These are phyloP conservation scores for Romanomermis culicivorax DNA, from an alignment of 2,888 invertebrate genomes.

Conservation along the genomic window DNA sequence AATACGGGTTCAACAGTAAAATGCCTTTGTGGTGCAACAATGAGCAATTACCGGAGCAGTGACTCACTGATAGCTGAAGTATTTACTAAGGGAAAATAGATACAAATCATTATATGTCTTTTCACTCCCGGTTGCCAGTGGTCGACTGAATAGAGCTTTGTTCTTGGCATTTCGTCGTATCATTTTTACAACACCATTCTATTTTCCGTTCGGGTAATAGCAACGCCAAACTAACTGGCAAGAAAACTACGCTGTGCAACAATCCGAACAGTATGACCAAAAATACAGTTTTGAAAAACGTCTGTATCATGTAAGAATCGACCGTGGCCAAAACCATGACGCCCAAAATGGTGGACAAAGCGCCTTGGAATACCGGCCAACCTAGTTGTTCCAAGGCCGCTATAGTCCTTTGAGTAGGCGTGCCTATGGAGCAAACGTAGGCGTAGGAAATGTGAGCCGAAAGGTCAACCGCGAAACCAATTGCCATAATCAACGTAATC, in stretches of 20 bases:
- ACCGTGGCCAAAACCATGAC: slow-evolving; percentile 63
- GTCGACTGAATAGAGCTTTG: no score
- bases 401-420: slow-evolving; percentile 53
- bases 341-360: slow-evolving; percentile 69
- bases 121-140: no score
- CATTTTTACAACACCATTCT: no score
- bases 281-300: slow-evolving; percentile 86
- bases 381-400: slow-evolving; percentile 70
- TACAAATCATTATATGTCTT: no score
- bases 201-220: neutral
- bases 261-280: slow-evolving; percentile 75
- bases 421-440: slow-evolving; percentile 66
- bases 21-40: no score
- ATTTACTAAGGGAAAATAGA: no score
- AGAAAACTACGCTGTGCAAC: slow-evolving; percentile 62
- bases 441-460: slow-evolving; percentile 86
- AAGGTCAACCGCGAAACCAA: slow-evolving; percentile 82
- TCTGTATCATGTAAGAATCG: slow-evolving; percentile 53
- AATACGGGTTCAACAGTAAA: no score
- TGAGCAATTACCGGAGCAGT: no score
- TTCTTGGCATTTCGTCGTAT: no score
- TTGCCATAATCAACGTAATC: slow-evolving; percentile 90
- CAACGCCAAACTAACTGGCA: slow-evolving; percentile 38
- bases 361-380: slow-evolving; percentile 72
- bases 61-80: no score